Evolutionary conservation across 2,888 invertebrate species (phyloP).

Genomic region (Poecilus cupreus): DNA sequence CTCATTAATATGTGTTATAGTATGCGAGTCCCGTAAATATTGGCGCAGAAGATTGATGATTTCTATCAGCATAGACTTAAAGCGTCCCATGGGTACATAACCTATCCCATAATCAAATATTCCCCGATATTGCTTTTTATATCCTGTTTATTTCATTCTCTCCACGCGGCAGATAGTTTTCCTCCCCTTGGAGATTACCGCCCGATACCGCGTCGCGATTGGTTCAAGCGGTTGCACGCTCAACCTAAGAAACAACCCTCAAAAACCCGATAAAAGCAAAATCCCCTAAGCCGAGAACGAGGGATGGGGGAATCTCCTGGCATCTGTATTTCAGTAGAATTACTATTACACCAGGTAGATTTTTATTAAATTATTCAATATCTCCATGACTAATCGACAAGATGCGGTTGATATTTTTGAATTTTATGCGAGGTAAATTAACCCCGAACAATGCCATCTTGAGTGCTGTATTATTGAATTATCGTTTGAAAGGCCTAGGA

Average conservation of each 20-base stretch:
- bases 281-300: conserved; percentile 13
- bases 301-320: not conserved
- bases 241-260: conserved; percentile 20
- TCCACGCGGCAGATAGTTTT: conserved; percentile 23
- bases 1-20: no score
- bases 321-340: not conserved
- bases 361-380: not conserved
- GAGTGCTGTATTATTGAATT: conserved; percentile 31
- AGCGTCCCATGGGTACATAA: conserved; percentile 29
- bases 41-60: conserved; percentile 13
- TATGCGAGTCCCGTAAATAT: not conserved
- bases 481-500: not conserved
- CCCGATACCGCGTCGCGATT: conserved; percentile 41
- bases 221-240: not conserved
- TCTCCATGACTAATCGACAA: conserved; percentile 22
- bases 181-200: conserved; percentile 44
- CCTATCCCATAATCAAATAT: conserved; percentile 46
- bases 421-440: not conserved
- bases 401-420: not conserved
- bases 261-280: conserved; percentile 41
- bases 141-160: conserved; percentile 55
- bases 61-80: conserved; percentile 21
- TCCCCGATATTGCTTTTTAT: conserved; percentile 52
- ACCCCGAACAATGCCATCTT: not conserved
- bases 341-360: not conserved